A percentile compares a stretch with the other conserved stretches of the same genome.
Conservation (phyloP, 2,113 vertebrate species). For the Sapajus apella region DNA sequence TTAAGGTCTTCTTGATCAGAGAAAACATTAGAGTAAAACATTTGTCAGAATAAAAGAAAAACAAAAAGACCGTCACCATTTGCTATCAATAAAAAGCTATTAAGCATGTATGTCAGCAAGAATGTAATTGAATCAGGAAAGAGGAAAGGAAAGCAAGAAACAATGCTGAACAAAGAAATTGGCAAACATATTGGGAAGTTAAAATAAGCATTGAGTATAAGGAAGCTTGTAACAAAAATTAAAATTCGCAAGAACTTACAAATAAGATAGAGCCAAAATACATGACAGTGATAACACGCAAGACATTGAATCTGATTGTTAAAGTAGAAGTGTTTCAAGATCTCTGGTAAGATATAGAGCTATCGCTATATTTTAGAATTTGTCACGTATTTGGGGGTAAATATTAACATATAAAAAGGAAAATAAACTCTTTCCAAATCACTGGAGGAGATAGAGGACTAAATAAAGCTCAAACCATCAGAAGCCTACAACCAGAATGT, state of each 20-base stretch:
- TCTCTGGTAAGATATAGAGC: neutral
- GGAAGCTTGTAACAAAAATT: neutral
- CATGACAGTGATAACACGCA: neutral
- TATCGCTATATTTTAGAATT: neutral
- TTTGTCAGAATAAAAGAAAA: neutral
- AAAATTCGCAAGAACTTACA: neutral
- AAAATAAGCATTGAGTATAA: neutral
- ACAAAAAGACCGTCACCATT: neutral
- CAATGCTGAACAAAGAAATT: neutral
- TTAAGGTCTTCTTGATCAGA: neutral
- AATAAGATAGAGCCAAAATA: conserved; percentile 28
- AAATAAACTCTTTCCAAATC: neutral
- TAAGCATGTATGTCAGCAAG: neutral
- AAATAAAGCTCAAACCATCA: neutral
- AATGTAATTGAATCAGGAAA: conserved; percentile 8
- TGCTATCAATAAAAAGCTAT: neutral
- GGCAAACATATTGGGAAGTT: neutral
- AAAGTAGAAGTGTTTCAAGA: neutral
- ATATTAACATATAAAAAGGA: neutral
- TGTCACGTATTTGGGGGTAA: neutral
- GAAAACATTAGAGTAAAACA: too few relatives aligned
- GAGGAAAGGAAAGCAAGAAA: neutral
- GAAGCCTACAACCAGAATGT: neutral
- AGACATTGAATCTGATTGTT: neutral
- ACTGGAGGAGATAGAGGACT: neutral